These are phyloP conservation scores for Coranthus polyacanthus DNA, from an alignment of 2,797 vertebrate genomes.

Conservation along the genomic window DNA sequence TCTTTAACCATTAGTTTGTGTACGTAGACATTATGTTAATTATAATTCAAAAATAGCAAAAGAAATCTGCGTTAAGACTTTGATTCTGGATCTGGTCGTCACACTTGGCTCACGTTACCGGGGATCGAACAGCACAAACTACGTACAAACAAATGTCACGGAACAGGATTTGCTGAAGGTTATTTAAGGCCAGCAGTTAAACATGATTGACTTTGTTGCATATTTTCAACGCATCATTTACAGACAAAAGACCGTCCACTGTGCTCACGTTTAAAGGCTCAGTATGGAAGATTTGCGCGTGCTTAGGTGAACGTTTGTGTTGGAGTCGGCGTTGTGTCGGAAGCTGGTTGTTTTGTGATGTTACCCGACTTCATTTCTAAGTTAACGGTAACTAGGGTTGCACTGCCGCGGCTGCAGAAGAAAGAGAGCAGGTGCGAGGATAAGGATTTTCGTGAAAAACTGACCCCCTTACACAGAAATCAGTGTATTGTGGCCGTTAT, in stretches of 20 bases:
- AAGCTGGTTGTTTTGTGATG: too few species aligned
- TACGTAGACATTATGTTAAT: conserved; percentile 20
- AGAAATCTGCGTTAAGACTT: not conserved
- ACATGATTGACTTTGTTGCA: conserved; percentile 20
- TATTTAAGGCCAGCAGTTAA: conserved; percentile 8
- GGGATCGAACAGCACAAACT: conserved; percentile 1
- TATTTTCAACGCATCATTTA: conserved; percentile 11
- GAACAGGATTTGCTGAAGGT: not conserved
- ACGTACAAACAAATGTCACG: not conserved
- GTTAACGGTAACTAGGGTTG: too few species aligned
- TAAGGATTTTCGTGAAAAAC: too few species aligned
- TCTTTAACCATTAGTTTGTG: conserved; percentile 10
- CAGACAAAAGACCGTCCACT: conserved; percentile 1
- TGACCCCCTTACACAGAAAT: too few species aligned
- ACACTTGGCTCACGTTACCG: conserved; percentile 11
- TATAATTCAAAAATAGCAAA: conserved; percentile 40
- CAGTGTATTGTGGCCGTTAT: too few species aligned
- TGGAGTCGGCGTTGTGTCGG: too few species aligned
- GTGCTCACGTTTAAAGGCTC: conserved; percentile 43
- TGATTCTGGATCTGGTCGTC: conserved; percentile 9
- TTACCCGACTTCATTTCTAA: too few species aligned
- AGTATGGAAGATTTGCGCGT: too few species aligned
- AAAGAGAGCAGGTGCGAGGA: too few species aligned
- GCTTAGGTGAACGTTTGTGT: too few species aligned
- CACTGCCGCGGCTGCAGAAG: too few species aligned